Conservation (phyloP, 2,797 vertebrate genomes). For the Scomberomorus guttatus region DNA sequence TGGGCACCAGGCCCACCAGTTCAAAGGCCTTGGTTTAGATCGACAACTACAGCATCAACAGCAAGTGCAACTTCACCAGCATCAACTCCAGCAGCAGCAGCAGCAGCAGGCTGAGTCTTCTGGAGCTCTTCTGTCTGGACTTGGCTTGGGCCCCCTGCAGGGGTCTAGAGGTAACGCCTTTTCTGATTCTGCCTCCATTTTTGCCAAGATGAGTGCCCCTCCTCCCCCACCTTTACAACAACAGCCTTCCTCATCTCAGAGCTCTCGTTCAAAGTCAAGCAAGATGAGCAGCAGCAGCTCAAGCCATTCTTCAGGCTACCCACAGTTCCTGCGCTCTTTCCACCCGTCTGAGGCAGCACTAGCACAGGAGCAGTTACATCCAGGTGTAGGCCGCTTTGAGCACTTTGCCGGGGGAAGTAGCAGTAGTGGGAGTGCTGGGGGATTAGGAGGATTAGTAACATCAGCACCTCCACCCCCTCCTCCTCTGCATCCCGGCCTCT, state of each 20-base stretch:
- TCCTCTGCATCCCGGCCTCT: conserved; percentile 88
- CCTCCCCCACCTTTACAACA: conserved; percentile 89
- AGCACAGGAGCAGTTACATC: conserved; percentile 88
- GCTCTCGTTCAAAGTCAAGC: conserved; percentile 88
- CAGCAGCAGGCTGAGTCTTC: conserved; percentile 89
- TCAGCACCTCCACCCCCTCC: conserved; percentile 89
- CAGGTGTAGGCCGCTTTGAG: conserved; percentile 88
- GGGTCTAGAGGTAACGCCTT: conserved; percentile 90
- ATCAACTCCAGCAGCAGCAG: conserved; percentile 89
- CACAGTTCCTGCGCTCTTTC: conserved; percentile 90
- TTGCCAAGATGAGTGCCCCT: conserved; percentile 91
- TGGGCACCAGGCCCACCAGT: conserved; percentile 91
- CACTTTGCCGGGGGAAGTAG: conserved; percentile 87
- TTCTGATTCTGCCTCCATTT: conserved; percentile 90
- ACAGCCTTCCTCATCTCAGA: conserved; percentile 88
- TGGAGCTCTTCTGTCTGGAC: conserved; percentile 90
- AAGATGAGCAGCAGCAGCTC: conserved; percentile 89
- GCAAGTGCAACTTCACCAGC: conserved; percentile 90
- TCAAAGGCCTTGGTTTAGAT: conserved; percentile 90
- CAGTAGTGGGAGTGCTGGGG: conserved; percentile 85
- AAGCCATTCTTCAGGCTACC: conserved; percentile 87
- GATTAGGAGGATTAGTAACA: conserved; percentile 88
- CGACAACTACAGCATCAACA: conserved; percentile 90
- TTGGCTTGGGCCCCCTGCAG: conserved; percentile 89
- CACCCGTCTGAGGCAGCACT: conserved; percentile 89